phyloP scores from a whole-genome alignment of 1,140 invertebrate genomes.

The Hylyphantes graminicola region DNA sequence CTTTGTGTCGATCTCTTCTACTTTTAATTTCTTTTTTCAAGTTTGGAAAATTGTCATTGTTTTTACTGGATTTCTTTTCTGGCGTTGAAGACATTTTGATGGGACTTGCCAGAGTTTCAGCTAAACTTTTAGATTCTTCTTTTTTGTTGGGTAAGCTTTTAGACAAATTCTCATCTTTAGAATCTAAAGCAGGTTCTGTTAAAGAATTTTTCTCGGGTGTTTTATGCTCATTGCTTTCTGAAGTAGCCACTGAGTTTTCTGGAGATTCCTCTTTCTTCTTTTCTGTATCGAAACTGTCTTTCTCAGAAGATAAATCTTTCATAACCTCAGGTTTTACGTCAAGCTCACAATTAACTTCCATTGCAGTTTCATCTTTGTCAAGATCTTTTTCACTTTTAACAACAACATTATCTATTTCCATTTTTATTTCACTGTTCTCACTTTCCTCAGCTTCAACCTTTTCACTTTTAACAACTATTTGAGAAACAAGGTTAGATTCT shows the following conservation, averaged over 20 bases:
- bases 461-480: too few species aligned
- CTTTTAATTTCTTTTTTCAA: constrained; percentile 46
- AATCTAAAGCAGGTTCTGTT: constrained; percentile 36
- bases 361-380: constrained; percentile 14
- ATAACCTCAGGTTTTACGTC: not conserved
- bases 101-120: not conserved
- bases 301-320: not conserved
- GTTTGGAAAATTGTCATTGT: constrained; percentile 6
- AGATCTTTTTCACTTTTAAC: constrained; percentile 64
- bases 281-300: constrained; percentile 63
- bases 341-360: constrained; percentile 14
- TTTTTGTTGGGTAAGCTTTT: constrained; percentile 1
- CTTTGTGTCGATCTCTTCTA: constrained; percentile 36
- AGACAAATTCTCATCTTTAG: constrained; percentile 20
- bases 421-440: constrained; percentile 59
- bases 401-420: constrained; percentile 64
- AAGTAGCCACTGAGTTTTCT: constrained; percentile 68
- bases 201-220: too few species aligned
- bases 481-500: not conserved
- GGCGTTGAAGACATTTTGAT: constrained; percentile 2
- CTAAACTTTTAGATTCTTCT: constrained; percentile 33
- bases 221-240: constrained; percentile 66
- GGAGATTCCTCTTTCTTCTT: constrained; percentile 64
- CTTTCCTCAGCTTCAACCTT: constrained; percentile 55
- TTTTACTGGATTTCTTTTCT: constrained; percentile 35